Conservation (phyloP, 1,140 invertebrate genomes). For the Lysiphlebus fabarum region DNA sequence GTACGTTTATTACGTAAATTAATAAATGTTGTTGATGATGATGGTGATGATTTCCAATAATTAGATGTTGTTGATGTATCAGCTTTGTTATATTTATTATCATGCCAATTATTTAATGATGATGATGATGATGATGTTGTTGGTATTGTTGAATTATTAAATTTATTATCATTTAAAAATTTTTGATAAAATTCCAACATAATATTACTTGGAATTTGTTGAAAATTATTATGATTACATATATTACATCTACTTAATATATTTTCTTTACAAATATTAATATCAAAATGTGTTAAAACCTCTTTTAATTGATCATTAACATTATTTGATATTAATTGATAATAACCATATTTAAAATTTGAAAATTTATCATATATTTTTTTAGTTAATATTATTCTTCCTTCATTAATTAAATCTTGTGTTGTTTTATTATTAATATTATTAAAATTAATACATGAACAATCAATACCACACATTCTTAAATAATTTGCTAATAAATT, state of each 20-base stretch:
- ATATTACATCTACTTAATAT: constrained; percentile 68
- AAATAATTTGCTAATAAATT: constrained; percentile 60
- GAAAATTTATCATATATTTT: constrained; percentile 53
- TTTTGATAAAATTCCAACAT: constrained; percentile 37
- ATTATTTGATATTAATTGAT: constrained; percentile 49
- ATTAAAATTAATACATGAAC: constrained; percentile 54
- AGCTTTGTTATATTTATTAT: too few species aligned
- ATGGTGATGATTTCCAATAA: too few species aligned
- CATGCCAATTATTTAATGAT: too few species aligned
- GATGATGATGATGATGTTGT: too few species aligned
- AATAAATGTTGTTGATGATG: too few species aligned
- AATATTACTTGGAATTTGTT: constrained; percentile 49
- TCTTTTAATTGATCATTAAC: constrained; percentile 59
- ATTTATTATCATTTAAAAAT: too few species aligned
- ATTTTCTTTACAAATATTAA: constrained; percentile 59
- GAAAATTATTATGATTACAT: constrained; percentile 62
- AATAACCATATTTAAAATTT: constrained; percentile 49
- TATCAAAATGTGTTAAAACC: constrained; percentile 62
- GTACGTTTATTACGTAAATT: constrained; percentile 31
- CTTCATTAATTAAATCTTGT: constrained; percentile 53
- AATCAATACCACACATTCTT: constrained; percentile 67
- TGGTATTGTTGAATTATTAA: too few species aligned
- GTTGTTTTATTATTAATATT: constrained; percentile 55
- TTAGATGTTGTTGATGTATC: too few species aligned
- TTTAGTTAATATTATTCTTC: constrained; percentile 60